Base-by-base conservation (phyloP, 2,797 vertebrate genomes). In the Periophthalmus magnuspinnatus region DNA sequence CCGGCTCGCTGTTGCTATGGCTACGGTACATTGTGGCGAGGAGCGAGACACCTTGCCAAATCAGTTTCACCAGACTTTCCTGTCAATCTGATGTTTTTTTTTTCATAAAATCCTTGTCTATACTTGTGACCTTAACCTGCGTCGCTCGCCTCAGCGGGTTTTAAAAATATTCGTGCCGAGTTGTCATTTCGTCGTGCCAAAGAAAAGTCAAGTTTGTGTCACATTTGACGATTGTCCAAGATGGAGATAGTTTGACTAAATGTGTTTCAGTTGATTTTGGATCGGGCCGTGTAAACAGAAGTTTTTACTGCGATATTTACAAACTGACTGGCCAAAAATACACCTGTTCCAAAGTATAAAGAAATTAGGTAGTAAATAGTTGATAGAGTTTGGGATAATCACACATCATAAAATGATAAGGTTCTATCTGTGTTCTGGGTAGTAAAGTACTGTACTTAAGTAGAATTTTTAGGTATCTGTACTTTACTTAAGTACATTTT, bases 1-100 rank as follows among this genome's bases (percentile, higher is more conserved):
- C 77, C 72, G 78, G 77, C 69, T 74, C 73, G 82, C 81, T 82
- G 89, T 91, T 91, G 88, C 90, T 84, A 90, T 91, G 88, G 83
- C 76, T 83, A 91, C 89, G 69, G 72, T 74, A 67, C 78, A 76
- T 81, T 41, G 66, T 28, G 58, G 79, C 75, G 80, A 71, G 77
- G 71, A 82, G 66, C 87, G 65, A 87, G 76, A 80, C 80, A 86
- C 80, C 88, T 86, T 85, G 78, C 33, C 50, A 86, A 80, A 84
- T 74, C 70, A 70, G 85, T 77, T 84, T 80, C 74, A 86, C 72
- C 70, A 83, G 76, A 81, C 70, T 84, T 52, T 83, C 84, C 81
- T 72, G 62, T 84, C 75, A 54, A 52, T 74, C 55, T 70, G 70
- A 65, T 70, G n/a, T 71, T 75, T 61, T 72, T 71, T 75, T 61